Evolutionary conservation across 1,140 invertebrate genomes (phyloP).

Genomic region (Dendrolimus punctatus): DNA sequence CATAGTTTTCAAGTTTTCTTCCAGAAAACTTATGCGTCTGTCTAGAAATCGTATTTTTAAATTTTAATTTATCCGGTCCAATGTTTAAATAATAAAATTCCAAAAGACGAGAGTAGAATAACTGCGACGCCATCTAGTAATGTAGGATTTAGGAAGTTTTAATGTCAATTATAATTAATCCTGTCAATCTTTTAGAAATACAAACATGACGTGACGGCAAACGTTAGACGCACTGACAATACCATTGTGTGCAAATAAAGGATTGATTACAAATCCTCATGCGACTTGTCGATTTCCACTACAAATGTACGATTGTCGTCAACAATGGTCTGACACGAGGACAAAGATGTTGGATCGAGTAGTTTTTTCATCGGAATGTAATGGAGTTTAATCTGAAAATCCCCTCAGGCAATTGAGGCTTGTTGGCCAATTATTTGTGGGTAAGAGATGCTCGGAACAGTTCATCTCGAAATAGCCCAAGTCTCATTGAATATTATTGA

Average conservation of each 20-base stretch:
- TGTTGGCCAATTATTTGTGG: constrained; percentile 42
- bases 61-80: too few relatives aligned
- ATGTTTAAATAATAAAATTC: too few relatives aligned
- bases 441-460: constrained; percentile 16
- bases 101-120: too few relatives aligned
- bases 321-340: constrained; percentile 18
- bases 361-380: constrained; percentile 29
- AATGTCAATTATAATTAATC: too few relatives aligned
- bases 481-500: too few relatives aligned
- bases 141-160: too few relatives aligned
- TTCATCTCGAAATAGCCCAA: neutral
- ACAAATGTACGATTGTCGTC: constrained; percentile 18
- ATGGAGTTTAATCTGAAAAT: constrained; percentile 56
- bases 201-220: neutral
- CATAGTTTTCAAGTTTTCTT: too few relatives aligned
- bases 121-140: too few relatives aligned
- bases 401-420: constrained; percentile 36
- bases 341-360: constrained; percentile 23
- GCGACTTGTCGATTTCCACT: constrained; percentile 1
- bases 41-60: too few relatives aligned
- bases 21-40: too few relatives aligned
- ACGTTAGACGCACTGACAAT: neutral
- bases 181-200: neutral
- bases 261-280: constrained; percentile 12
- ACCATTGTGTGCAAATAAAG: constrained; percentile 5